These are phyloP conservation scores for Carettochelys insculpta DNA, from an alignment of 2,113 vertebrate genomes.

Conservation along the genomic window DNA sequence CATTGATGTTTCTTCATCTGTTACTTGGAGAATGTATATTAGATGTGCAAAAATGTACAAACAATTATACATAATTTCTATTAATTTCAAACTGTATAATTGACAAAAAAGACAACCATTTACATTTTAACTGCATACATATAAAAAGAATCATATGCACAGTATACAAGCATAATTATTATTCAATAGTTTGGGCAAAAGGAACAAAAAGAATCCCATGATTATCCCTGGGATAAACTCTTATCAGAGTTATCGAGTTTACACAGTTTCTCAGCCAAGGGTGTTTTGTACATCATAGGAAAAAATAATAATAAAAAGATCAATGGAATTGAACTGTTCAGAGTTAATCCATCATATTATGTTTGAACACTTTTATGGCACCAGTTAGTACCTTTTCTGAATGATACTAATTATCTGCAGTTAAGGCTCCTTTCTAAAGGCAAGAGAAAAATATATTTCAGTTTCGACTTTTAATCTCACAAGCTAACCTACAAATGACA, in stretches of 20 bases:
- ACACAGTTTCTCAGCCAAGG: neutral
- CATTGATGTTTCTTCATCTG: neutral
- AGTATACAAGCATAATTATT: neutral
- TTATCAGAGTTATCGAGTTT: neutral
- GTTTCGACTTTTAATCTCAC: conserved; percentile 37
- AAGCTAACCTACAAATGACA: conserved; percentile 59
- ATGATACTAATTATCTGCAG: neutral
- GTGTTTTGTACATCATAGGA: neutral
- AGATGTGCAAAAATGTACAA: conserved; percentile 5
- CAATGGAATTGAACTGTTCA: conserved; percentile 4
- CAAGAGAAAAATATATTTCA: conserved; percentile 4
- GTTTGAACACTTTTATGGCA: conserved; percentile 1
- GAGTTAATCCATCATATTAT: neutral
- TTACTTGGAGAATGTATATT: neutral
- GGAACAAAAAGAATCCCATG: neutral
- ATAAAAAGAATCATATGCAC: neutral
- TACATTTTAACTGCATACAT: neutral
- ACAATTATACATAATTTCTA: conserved; percentile 1
- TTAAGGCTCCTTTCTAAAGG: conserved; percentile 52
- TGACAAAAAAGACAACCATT: neutral
- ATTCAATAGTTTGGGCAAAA: neutral
- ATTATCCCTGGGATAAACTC: neutral
- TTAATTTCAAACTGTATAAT: conserved; percentile 4
- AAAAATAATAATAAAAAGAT: neutral
- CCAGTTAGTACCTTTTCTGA: conserved; percentile 5